Percentiles rank a stretch among this genome's conserved stretches.
Conservation (phyloP, 2,888 invertebrate species). For the Mactromeris polynyma region DNA sequence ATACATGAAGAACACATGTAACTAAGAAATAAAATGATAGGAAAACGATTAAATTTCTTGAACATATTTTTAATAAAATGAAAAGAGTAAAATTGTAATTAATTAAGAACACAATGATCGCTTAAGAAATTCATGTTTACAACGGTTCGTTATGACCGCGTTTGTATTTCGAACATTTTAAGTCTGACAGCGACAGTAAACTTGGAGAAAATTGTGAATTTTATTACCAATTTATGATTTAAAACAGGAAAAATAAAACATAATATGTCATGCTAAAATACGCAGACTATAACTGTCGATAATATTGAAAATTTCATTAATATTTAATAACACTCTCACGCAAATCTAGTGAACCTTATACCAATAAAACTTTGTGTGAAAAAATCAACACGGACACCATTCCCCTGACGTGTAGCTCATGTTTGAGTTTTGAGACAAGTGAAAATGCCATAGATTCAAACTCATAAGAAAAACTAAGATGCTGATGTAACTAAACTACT, state of each 20-base stretch:
- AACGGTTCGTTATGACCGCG: not conserved
- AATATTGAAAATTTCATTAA: conserved; percentile 15
- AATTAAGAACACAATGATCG: not conserved
- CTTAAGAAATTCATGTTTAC: not conserved
- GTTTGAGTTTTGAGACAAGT: not conserved
- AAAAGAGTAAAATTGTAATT: not conserved
- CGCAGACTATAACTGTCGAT: not conserved
- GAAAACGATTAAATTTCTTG: not conserved
- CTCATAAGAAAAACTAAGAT: not conserved
- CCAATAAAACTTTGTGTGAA: not conserved
- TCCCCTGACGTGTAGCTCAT: not conserved
- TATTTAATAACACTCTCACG: not conserved
- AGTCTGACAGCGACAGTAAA: not conserved
- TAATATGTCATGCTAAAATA: not conserved
- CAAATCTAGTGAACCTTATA: not conserved
- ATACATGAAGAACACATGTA: too few relatives aligned
- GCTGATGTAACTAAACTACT: not conserved
- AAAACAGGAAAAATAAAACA: not conserved
- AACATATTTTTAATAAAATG: not conserved
- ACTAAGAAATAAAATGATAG: not conserved
- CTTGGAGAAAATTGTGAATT: not conserved
- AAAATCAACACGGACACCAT: not conserved
- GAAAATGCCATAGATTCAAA: not conserved
- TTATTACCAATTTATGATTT: not conserved
- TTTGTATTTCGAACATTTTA: not conserved